Evolutionary conservation across 2,113 vertebrate genomes (phyloP).

Genomic region (Montifringilla adamsi): DNA sequence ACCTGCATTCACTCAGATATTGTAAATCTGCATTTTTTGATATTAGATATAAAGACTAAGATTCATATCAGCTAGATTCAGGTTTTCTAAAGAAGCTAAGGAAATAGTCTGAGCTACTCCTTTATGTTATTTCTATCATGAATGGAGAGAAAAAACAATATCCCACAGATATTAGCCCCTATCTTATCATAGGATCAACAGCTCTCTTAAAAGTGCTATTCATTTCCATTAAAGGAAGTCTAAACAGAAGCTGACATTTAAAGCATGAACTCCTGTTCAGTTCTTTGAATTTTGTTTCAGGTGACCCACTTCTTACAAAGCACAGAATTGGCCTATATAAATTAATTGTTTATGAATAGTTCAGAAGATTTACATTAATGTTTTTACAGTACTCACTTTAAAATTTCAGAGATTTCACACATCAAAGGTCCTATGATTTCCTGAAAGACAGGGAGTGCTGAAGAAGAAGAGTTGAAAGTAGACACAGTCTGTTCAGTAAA

Average conservation of each 20-base stretch:
- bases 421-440: not conserved
- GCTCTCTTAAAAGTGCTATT: not conserved
- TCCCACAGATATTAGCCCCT: not conserved
- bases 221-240: not conserved
- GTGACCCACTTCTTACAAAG: not conserved
- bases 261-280: not conserved
- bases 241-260: not conserved
- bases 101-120: not conserved
- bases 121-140: not conserved
- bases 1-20: not conserved
- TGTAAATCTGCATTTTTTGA: not conserved
- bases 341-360: constrained; percentile 9
- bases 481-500: not conserved
- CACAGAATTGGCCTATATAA: not conserved
- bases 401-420: not conserved
- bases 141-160: not conserved
- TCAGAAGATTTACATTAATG: not conserved
- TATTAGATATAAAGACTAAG: not conserved
- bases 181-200: not conserved
- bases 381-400: not conserved
- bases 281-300: not conserved
- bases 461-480: not conserved
- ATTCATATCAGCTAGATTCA: not conserved
- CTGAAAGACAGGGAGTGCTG: not conserved
- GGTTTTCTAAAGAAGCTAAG: not conserved